Percentiles rank a stretch among this genome's conserved stretches.
These are phyloP conservation scores for Lycodopsis pacificus DNA, from an alignment of 2,797 vertebrate species.

Conservation along the genomic window DNA sequence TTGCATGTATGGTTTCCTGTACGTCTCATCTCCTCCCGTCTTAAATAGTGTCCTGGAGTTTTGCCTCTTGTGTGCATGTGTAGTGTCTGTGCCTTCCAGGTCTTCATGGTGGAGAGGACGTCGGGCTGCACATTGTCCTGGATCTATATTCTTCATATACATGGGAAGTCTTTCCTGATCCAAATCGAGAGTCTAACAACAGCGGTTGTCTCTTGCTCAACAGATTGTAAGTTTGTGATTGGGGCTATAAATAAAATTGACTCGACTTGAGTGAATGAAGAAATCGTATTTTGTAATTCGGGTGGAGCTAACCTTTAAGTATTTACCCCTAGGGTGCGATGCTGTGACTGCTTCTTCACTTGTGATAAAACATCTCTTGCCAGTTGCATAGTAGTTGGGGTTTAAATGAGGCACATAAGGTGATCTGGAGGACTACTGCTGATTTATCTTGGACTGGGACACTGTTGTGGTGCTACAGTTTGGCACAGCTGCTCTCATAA, in stretches of 20 bases:
- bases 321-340: conserved; percentile 8
- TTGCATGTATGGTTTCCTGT: background rate
- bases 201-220: background rate
- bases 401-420: conserved; percentile 68
- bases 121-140: background rate
- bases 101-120: background rate
- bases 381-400: conserved; percentile 45
- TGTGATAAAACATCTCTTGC: conserved; percentile 30
- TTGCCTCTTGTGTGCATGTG: background rate
- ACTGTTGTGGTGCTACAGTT: conserved; percentile 72
- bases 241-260: conserved; percentile 7
- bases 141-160: background rate
- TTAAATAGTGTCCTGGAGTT: background rate
- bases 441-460: conserved; percentile 72
- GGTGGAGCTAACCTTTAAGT: conserved; percentile 12
- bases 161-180: background rate
- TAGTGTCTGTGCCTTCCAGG: background rate
- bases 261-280: background rate
- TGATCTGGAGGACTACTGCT: conserved; percentile 67
- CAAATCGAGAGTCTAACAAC: background rate
- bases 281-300: conserved; percentile 5
- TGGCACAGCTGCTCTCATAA: conserved; percentile 81
- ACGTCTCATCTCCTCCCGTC: background rate
- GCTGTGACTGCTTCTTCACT: conserved; percentile 35
- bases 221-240: conserved; percentile 7